Percentiles rank a stretch among this genome's conserved stretches.
phyloP scores from a whole-genome alignment of 2,888 invertebrate species.

The Fissipunctia ypsillon region DNA sequence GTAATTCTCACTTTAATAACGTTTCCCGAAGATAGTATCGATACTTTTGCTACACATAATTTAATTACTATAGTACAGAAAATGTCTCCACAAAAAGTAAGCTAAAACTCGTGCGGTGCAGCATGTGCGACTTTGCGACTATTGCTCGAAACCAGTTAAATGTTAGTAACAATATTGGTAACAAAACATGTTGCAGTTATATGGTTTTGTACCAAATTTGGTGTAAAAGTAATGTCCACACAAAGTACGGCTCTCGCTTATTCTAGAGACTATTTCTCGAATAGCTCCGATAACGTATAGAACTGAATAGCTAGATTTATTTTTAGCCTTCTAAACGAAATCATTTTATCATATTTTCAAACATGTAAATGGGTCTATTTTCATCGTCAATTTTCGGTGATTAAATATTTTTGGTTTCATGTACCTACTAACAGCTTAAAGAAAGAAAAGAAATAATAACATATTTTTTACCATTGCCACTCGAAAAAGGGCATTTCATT shows the following conservation, averaged over 20 bases:
- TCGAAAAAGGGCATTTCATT: too few relatives aligned
- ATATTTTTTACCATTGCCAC: too few relatives aligned
- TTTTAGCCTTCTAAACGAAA: background rate
- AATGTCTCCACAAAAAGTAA: constrained; percentile 35
- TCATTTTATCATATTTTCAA: background rate
- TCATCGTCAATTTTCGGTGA: background rate
- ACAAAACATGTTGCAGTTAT: constrained; percentile 60
- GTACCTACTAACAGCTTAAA: background rate
- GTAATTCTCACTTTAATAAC: too few relatives aligned
- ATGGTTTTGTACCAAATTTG: constrained; percentile 58
- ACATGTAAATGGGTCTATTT: background rate
- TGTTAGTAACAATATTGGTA: constrained; percentile 55
- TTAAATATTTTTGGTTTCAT: background rate
- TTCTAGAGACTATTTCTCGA: constrained; percentile 18
- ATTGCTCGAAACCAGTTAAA: constrained; percentile 62
- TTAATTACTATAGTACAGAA: constrained; percentile 20
- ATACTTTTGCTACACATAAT: background rate
- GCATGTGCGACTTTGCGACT: constrained; percentile 41
- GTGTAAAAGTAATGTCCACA: constrained; percentile 40
- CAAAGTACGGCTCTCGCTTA: constrained; percentile 31
- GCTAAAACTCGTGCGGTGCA: constrained; percentile 40
- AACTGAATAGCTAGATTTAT: background rate
- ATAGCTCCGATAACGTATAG: background rate
- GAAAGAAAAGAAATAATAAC: too few relatives aligned
- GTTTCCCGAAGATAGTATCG: background rate